Conservation (phyloP, 2,797 vertebrate species). For the Holocentrus rufus region DNA sequence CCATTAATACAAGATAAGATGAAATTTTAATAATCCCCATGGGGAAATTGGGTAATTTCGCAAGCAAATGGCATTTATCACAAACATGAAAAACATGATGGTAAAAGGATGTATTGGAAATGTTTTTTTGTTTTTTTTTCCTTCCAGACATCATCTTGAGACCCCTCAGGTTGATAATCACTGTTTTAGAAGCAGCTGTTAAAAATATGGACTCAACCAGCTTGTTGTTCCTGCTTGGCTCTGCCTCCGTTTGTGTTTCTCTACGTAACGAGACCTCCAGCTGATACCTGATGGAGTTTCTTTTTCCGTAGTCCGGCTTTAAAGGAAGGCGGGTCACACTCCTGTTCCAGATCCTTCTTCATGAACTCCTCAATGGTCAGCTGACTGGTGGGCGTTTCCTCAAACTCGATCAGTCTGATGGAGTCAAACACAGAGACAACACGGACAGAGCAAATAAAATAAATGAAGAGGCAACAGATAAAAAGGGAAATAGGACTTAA, state of each 20-base stretch:
- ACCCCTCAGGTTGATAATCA: not conserved
- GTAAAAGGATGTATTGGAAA: no score
- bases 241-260: no score
- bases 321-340: conserved; percentile 95
- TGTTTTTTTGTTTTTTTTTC: not conserved
- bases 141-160: not conserved
- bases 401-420: conserved; percentile 91
- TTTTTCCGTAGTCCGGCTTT: conserved; percentile 88
- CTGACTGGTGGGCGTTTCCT: conserved; percentile 95
- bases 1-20: conserved; percentile 23
- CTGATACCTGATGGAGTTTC: conserved; percentile 85
- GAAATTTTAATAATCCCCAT: conserved; percentile 11
- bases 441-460: not conserved
- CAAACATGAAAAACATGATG: no score
- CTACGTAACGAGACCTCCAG: not conserved
- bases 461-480: not conserved
- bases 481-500: not conserved
- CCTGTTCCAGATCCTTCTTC: conserved; percentile 91
- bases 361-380: conserved; percentile 97
- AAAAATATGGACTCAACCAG: no score
- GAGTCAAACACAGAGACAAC: not conserved
- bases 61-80: not conserved
- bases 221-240: no score
- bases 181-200: no score
- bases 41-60: not conserved